Percentiles rank a stretch among this genome's conserved stretches.
phyloP scores from a whole-genome alignment of 2,113 vertebrate genomes.

The Odocoileus hemionus region DNA sequence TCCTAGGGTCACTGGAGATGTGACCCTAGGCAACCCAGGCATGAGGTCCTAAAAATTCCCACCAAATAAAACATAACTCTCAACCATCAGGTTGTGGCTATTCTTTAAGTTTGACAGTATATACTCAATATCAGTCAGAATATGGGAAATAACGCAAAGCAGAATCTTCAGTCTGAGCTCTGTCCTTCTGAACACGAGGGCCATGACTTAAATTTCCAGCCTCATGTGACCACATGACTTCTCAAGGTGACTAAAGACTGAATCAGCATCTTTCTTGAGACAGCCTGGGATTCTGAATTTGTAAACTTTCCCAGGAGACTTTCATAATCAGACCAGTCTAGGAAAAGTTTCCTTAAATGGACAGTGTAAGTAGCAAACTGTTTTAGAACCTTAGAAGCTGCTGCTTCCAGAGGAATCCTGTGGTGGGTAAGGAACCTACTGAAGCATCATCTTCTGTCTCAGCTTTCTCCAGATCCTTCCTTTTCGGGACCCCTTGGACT shows the following conservation, averaged over 20 bases:
- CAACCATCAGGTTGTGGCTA: background rate
- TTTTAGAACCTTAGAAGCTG: background rate
- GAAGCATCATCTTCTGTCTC: rapidly evolving
- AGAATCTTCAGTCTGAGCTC: background rate
- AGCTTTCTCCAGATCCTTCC: background rate
- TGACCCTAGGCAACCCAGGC: background rate
- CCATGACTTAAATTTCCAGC: background rate
- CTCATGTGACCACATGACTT: rapidly evolving
- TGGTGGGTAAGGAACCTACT: rapidly evolving
- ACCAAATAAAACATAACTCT: background rate
- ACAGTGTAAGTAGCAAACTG: rapidly evolving
- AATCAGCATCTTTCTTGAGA: background rate
- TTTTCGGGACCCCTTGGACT: background rate
- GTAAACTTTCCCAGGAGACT: background rate
- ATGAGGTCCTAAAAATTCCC: background rate
- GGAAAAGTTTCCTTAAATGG: background rate
- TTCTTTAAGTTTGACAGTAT: background rate
- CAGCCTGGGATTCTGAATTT: background rate
- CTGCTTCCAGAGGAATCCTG: no score
- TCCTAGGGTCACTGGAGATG: background rate
- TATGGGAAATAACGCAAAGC: background rate
- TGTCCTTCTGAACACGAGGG: background rate
- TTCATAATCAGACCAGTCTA: no score
- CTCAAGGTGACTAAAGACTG: rapidly evolving
- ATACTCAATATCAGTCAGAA: rapidly evolving